phyloP scores from a whole-genome alignment of 2,797 vertebrate species.

The Manis pentadactyla region DNA sequence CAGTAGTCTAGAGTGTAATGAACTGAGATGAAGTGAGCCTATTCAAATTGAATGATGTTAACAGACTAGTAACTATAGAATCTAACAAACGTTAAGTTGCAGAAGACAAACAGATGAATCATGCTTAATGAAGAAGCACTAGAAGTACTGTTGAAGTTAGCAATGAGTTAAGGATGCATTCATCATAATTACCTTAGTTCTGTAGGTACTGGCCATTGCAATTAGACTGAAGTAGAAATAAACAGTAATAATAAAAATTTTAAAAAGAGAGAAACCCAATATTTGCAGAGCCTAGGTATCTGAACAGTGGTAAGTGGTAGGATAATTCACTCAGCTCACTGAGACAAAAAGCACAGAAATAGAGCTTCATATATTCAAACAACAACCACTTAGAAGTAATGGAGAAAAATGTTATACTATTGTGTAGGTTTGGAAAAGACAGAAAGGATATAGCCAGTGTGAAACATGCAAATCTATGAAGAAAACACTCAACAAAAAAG shows the following conservation, averaged over 20 bases:
- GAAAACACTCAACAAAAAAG: background rate
- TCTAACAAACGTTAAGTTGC: background rate
- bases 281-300: background rate
- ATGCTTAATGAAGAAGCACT: background rate
- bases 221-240: conserved; percentile 12
- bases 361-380: background rate
- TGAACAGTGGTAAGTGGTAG: background rate
- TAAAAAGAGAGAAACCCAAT: background rate
- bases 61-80: background rate
- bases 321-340: background rate
- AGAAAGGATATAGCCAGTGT: background rate
- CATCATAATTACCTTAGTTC: background rate
- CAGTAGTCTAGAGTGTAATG: background rate
- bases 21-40: background rate
- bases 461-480: background rate
- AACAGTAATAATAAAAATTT: background rate
- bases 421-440: background rate
- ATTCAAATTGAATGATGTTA: background rate
- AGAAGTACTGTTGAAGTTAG: background rate
- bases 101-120: background rate
- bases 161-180: background rate
- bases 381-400: background rate
- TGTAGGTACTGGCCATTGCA: background rate
- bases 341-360: background rate
- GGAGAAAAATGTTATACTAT: background rate